These are phyloP conservation scores for Serinus canaria DNA, from an alignment of 2,113 vertebrate genomes.

Conservation along the genomic window DNA sequence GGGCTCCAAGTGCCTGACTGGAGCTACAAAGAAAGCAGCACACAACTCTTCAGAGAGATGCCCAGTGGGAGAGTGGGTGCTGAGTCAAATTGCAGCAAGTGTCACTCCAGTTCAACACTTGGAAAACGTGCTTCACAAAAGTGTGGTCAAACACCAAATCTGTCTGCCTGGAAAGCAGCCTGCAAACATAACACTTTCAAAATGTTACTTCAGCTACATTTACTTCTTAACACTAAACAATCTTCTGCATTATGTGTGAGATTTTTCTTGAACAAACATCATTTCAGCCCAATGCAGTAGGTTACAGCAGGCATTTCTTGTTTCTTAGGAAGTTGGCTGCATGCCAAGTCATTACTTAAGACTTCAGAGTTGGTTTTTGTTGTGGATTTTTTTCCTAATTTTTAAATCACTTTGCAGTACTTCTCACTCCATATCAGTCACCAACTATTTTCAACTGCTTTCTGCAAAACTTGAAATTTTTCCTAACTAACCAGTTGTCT, in stretches of 20 bases:
- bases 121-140: not conserved
- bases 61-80: fast-evolving
- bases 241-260: not conserved
- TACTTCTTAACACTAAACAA: not conserved
- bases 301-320: not conserved
- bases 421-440: not conserved
- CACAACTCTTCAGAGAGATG: not conserved
- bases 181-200: not conserved
- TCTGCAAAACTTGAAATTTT: not conserved
- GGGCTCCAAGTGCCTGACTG: not conserved
- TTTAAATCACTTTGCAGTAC: not conserved
- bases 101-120: not conserved
- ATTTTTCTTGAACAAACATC: not conserved
- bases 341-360: not conserved
- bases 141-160: not conserved
- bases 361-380: not conserved
- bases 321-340: not conserved
- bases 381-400: not conserved
- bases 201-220: not conserved
- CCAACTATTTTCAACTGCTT: not conserved
- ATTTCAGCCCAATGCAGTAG: not conserved
- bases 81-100: not conserved
- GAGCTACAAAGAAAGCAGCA: not conserved
- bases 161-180: not conserved
- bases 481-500: not conserved